Percentiles rank a stretch among this genome's conserved stretches.
Evolutionary conservation across 2,113 vertebrate species (phyloP).

Genomic region (Strigops habroptila): DNA sequence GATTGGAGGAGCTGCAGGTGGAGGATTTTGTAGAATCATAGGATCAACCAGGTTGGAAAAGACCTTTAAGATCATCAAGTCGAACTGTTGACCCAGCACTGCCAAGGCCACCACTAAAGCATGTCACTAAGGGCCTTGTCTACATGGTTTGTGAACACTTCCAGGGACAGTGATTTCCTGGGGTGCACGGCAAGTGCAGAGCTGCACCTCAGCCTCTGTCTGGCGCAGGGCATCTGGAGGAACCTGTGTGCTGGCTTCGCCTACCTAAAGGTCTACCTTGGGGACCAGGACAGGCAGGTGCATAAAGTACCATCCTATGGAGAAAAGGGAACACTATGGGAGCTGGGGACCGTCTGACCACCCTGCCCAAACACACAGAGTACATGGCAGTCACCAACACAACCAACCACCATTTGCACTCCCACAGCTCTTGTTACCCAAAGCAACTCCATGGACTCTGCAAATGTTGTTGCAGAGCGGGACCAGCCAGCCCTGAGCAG

Average conservation of each 20-base stretch:
- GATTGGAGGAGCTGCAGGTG: background rate
- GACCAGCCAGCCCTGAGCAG: background rate
- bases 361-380: background rate
- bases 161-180: background rate
- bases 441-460: background rate
- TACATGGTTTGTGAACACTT: background rate
- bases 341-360: background rate
- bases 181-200: background rate
- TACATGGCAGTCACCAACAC: background rate
- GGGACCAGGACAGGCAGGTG: background rate
- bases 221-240: background rate
- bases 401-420: fast-evolving
- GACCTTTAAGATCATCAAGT: background rate
- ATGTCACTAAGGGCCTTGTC: background rate
- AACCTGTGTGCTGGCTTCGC: fast-evolving
- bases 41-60: background rate
- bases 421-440: background rate
- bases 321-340: background rate
- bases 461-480: background rate
- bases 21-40: background rate
- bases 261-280: background rate
- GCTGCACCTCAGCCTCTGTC: background rate
- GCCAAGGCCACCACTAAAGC: background rate
- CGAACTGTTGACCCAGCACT: background rate
- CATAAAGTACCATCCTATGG: fast-evolving